Conservation (phyloP, 2,888 invertebrate species). For the Pterobdella sp. region DNA sequence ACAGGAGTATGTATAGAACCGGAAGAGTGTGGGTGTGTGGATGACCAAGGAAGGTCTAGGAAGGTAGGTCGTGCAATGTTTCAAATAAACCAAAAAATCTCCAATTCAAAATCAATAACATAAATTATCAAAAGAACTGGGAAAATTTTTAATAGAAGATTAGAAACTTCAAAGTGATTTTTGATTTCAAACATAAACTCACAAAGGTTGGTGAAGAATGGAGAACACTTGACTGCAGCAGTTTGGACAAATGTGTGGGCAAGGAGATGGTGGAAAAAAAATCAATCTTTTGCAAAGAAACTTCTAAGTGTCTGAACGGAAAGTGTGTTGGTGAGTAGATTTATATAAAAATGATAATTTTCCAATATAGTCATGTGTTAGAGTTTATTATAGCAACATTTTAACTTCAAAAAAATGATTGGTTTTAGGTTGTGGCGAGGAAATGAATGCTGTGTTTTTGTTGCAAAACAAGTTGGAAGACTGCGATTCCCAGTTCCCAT, state of each 20-base stretch:
- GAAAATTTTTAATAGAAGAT: too few species aligned
- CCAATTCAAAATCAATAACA: background rate
- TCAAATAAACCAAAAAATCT: background rate
- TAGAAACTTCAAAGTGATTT: too few species aligned
- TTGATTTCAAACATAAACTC: background rate
- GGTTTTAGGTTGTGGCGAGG: slow-evolving; percentile 6
- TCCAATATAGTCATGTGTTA: background rate
- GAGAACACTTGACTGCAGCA: background rate
- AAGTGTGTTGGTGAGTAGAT: background rate
- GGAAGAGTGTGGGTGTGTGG: background rate
- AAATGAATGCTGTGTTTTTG: background rate
- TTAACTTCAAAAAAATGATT: background rate
- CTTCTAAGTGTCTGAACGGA: background rate
- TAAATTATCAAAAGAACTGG: background rate
- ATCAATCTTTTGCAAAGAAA: background rate
- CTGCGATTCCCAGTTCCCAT: background rate
- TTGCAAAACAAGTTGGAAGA: background rate
- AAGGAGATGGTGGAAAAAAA: background rate
- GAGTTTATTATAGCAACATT: background rate
- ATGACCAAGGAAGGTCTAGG: background rate
- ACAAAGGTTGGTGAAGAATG: background rate
- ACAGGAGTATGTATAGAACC: slow-evolving; percentile 13
- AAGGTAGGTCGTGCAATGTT: background rate
- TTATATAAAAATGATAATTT: background rate
- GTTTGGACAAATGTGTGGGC: background rate